Conservation (phyloP, 37 sponge, comb jelly and placozoan species). For the Haliclona indistincta region DNA sequence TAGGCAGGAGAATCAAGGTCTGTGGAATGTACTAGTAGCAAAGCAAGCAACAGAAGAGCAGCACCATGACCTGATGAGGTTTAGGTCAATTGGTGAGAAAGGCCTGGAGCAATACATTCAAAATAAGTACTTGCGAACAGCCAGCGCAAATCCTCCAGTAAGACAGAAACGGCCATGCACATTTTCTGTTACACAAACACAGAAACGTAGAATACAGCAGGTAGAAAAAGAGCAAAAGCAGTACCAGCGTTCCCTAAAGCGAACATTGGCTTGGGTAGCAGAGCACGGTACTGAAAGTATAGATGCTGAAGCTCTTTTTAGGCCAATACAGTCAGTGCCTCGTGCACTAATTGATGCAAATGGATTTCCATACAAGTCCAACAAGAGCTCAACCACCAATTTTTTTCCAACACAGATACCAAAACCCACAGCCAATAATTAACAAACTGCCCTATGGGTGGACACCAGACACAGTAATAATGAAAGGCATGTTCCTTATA, state of each 20-base stretch:
- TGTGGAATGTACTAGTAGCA: neutral
- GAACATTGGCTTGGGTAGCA: too few species aligned
- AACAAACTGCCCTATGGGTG: too few species aligned
- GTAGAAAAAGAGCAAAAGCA: constrained; percentile 13
- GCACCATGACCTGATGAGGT: constrained; percentile 8
- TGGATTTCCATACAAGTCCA: too few species aligned
- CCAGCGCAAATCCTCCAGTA: constrained; percentile 16
- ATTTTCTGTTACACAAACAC: constrained; percentile 3
- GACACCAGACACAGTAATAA: constrained; percentile 4
- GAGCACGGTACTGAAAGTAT: too few species aligned
- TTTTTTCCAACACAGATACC: too few species aligned
- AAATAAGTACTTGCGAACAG: constrained; percentile 2
- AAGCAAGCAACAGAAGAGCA: neutral
- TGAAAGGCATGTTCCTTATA: constrained; percentile 32
- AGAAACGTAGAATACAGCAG: neutral
- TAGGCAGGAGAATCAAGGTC: neutral
- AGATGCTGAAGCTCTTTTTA: too few species aligned
- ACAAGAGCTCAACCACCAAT: too few species aligned
- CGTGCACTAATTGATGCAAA: too few species aligned
- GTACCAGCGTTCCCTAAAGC: too few species aligned
- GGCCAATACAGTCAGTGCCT: too few species aligned
- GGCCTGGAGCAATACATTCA: neutral
- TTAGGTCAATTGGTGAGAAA: constrained; percentile 7
- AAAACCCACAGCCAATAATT: too few species aligned
- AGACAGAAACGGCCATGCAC: constrained; percentile 1